Evolutionary conservation across 2,888 invertebrate species (phyloP), one percentile per base, ranked within the genome.

Genomic region (Hypomecis atomaria): DNA sequence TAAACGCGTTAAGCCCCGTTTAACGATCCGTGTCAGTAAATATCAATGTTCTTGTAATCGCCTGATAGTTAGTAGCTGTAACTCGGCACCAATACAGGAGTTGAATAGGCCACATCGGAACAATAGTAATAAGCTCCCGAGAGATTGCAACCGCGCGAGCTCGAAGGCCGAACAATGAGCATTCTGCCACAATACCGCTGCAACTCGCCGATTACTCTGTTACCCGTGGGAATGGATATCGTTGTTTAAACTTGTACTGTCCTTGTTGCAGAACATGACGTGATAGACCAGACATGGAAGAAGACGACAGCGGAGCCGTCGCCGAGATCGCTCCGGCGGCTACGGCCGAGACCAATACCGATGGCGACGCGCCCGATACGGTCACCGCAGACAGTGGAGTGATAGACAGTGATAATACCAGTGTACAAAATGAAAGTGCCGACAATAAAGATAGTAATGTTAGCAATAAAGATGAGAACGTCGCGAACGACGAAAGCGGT

Each of bases 241-340:
- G 62, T 66, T 70, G 49, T 67, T 70, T 71, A 71, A 71, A 75
- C 57, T 70, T 36, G 57, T 43, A 37, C 11, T 81, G 81, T 64
- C 72, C 73, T 90, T 87, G 85, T 91, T 91, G 67, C 91, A 92
- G 92, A 92, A 86, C 85, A 92, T 92, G 79, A 90, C 78, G 80
- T 57, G 48, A 64, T 78, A 78, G 76, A 78, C 67, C 73, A 74
- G 79, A 77, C 70, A 92, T 92, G 92, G 89, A 89, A 79, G 90
- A 88, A 78, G 85, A 85, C 75, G 78, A 71, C 71, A 77, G 77
- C 66, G 75, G 72, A 60, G 77, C 76, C 70, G 75, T 76, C 71
- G 77, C 70, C 62, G 87, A 82, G 71, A 77, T 77, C 62, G 67
- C 69, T 60, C 73, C 80, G 59, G 74, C 80, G 33, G 68, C 80